Evolutionary conservation across 2,113 vertebrate species (phyloP), one percentile per base, ranked within the genome.

Genomic region (Cebus imitator): DNA sequence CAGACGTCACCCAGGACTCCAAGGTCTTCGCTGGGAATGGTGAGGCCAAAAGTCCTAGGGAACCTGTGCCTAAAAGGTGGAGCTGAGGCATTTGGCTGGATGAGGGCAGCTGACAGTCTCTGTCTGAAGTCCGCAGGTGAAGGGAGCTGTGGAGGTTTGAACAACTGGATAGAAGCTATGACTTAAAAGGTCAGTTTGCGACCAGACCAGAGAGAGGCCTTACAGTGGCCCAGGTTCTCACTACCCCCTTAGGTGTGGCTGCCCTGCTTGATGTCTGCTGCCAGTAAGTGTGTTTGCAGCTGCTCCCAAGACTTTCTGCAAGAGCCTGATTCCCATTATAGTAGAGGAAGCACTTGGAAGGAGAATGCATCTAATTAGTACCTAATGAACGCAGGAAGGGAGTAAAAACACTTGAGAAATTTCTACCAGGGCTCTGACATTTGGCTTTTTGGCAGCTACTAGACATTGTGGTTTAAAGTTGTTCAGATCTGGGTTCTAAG

Each of bases 241-340:
- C 23, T 35, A 27, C 12, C 68, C n/a, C 48, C 17, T 30, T 23
- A 1, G 35, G 57, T 87, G 86, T 95, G 97, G 96, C 94, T 94
- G 8, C 23, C 50, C 75, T 81, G 45, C 96, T 84, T 78, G 48
- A 48, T 90, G 0, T 20, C 7, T 35, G 66, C 81, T 97, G 76
- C 97, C 96, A 82, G 68, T 97, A 98, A 75, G 61, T 40, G 12
- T 57, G 85, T 81, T 96, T 72, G 68, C 97, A 96, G 93, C 92
- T 91, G 20, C 27, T 20, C 57, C 66, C 7, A 32, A 52, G 35
- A 66, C 85, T 75, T 76, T 73, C 84, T 32, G 91, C 4, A 20
- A 97, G 90, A 91, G 55, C 78, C 94, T 95, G 94, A 96, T 93
- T 97, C 85, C 70, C 2, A 0, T 70, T 82, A 82, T 95, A 52